phyloP scores from a whole-genome alignment of 2,888 invertebrate genomes.

The Sinhomidia bicolor region DNA sequence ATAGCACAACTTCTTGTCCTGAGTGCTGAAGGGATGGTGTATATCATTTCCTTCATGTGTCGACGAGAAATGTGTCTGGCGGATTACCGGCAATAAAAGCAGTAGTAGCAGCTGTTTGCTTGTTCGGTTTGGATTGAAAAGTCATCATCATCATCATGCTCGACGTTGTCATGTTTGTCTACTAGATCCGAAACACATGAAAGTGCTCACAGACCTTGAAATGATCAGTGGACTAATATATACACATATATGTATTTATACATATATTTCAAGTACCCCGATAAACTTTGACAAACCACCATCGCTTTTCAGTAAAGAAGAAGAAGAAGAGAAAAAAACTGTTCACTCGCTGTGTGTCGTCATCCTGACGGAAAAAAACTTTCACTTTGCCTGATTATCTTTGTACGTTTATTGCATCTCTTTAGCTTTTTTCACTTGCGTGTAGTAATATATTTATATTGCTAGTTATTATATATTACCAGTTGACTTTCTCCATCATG shows the following conservation, averaged over 20 bases:
- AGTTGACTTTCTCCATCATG: no score
- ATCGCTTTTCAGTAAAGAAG: no score
- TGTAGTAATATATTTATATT: no score
- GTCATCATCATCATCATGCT: background rate
- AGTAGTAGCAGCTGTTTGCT: conserved; percentile 52
- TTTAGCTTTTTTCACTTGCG: no score
- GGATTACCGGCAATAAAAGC: conserved; percentile 54
- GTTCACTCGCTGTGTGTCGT: no score
- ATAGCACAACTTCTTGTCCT: background rate
- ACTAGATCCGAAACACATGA: no score
- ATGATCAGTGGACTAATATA: background rate
- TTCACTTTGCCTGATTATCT: background rate
- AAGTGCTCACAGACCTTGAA: conserved; percentile 49
- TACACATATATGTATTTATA: background rate
- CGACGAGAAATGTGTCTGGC: background rate
- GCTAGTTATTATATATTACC: no score
- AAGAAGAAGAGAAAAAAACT: no score
- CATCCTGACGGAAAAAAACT: background rate
- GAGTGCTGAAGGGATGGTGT: background rate
- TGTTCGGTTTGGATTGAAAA: conserved; percentile 32
- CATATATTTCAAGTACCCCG: background rate
- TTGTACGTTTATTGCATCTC: background rate
- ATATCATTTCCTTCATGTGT: conserved; percentile 31
- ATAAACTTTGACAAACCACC: background rate
- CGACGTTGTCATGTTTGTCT: no score